A percentile compares a stretch with the other conserved stretches of the same genome.
phyloP scores from a whole-genome alignment of 2,888 invertebrate species.

The Volucella bombylans region DNA sequence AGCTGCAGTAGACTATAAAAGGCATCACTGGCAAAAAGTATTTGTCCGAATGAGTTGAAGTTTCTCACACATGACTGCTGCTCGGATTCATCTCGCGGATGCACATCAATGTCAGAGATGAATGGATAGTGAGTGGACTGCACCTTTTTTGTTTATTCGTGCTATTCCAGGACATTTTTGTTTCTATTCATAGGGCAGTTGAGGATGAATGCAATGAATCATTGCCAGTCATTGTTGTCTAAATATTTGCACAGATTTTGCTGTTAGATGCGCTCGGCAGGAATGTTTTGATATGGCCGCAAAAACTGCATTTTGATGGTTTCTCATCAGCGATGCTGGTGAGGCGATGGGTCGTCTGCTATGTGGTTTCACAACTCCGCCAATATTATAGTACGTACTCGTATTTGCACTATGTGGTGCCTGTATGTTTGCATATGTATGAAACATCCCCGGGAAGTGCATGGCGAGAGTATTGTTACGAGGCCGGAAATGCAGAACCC shows the following conservation, averaged over 20 bases:
- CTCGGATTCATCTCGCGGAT: conserved; percentile 45
- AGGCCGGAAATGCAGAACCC: conserved; percentile 72
- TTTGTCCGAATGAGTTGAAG: no score
- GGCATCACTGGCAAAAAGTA: no score
- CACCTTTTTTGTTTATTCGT: conserved; percentile 29
- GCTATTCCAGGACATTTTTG: conserved; percentile 47
- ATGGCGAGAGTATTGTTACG: conserved; percentile 58
- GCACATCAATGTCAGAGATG: conserved; percentile 41
- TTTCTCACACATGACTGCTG: conserved; percentile 31
- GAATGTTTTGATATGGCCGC: conserved; percentile 28
- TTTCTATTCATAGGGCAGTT: conserved; percentile 37
- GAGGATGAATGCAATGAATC: conserved; percentile 39
- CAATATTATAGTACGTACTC: conserved; percentile 46
- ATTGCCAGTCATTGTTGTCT: conserved; percentile 53
- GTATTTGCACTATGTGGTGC: conserved; percentile 51
- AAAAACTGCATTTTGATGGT: conserved; percentile 66
- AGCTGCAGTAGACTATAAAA: no score
- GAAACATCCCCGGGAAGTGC: conserved; percentile 39
- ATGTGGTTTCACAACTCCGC: conserved; percentile 50
- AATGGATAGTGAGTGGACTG: conserved; percentile 28
- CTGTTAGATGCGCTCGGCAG: conserved; percentile 47
- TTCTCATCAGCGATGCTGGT: conserved; percentile 37
- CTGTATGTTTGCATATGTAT: conserved; percentile 57
- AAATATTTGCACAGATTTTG: conserved; percentile 72
- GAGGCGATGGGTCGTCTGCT: conserved; percentile 57